Evolutionary conservation across 2,797 vertebrate genomes (phyloP), one percentile per base, ranked within the genome.

Genomic region (Silurus aristotelis): DNA sequence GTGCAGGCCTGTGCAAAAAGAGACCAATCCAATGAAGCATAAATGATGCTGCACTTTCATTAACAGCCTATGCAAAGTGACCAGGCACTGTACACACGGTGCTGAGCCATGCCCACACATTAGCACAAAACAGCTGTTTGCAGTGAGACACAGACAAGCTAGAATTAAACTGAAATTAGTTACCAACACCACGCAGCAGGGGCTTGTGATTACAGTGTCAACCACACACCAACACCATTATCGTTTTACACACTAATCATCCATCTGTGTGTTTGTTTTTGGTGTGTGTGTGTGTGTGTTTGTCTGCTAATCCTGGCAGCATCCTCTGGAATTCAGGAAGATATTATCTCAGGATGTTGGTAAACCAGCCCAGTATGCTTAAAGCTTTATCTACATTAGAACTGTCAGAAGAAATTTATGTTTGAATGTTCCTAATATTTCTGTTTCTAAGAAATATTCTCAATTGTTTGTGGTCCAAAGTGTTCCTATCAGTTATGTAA

Each of bases 141-240:
- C 68, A 85, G 19, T 46, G 68, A 84, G 58, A 56, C 43, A n/a
- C 58, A 80, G 82, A 87, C 85, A 89, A 17, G 31, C 82, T 87
- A 80, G 87, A 88, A 87, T 89, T 86, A 89, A 89, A 84, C 80
- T 81, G 82, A 82, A 85, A 87, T 88, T 87, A 88, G 87, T 87
- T 86, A 84, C 87, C 85, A 85, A 86, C 86, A 88, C 80, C 87
- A 86, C 84, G 46, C 63, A 19, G 81, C 84, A 82, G 82, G 88
- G 86, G 80, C 58, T 82, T 87, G 82, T 87, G 85, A 88, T 89
- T 87, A 88, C 81, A 83, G 64, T 83, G 81, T 87, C 87, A 89
- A 86, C 86, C 83, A 86, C 82, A 83, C 84, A 88, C 85, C 87
- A 83, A 58, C 67, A 86, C 75, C 83, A 89, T 86, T 86, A 87